Evolutionary conservation across 2,888 invertebrate species (phyloP).

Genomic region (Pseudanteris insignis): DNA sequence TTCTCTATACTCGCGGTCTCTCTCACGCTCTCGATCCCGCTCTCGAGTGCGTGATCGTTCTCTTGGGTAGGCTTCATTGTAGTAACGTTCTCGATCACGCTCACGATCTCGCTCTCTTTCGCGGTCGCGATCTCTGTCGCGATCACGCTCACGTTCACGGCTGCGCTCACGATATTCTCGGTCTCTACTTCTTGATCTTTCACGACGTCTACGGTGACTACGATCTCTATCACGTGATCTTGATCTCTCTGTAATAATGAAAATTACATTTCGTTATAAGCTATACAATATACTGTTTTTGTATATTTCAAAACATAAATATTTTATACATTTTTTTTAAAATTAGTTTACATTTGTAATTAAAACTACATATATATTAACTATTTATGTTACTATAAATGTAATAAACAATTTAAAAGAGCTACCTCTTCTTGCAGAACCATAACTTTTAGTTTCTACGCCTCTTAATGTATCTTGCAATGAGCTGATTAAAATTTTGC

Average conservation of each 20-base stretch:
- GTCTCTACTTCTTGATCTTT: constrained; percentile 77
- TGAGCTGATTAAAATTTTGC: constrained; percentile 96
- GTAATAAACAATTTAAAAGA: too few species aligned
- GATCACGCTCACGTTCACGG: constrained; percentile 66
- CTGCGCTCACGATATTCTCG: constrained; percentile 72
- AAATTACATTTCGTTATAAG: too few species aligned
- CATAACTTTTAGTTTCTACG: constrained; percentile 97
- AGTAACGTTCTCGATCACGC: constrained; percentile 68
- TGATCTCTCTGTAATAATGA: constrained; percentile 66
- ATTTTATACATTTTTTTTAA: neutral
- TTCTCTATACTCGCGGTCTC: constrained; percentile 77
- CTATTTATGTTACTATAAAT: neutral
- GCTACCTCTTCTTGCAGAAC: constrained; percentile 74
- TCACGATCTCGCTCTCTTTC: constrained; percentile 69
- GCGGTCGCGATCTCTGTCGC: constrained; percentile 70
- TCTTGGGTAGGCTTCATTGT: constrained; percentile 69
- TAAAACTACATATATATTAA: too few species aligned
- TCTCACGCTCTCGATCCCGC: constrained; percentile 70
- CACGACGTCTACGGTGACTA: constrained; percentile 73
- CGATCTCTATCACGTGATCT: constrained; percentile 69
- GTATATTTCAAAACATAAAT: too few species aligned
- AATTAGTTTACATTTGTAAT: neutral
- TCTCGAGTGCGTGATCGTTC: constrained; percentile 87
- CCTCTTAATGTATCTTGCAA: constrained; percentile 96
- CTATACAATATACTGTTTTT: too few species aligned